Base-by-base conservation (phyloP, 2,888 invertebrate species). In the Selenia dentaria region DNA sequence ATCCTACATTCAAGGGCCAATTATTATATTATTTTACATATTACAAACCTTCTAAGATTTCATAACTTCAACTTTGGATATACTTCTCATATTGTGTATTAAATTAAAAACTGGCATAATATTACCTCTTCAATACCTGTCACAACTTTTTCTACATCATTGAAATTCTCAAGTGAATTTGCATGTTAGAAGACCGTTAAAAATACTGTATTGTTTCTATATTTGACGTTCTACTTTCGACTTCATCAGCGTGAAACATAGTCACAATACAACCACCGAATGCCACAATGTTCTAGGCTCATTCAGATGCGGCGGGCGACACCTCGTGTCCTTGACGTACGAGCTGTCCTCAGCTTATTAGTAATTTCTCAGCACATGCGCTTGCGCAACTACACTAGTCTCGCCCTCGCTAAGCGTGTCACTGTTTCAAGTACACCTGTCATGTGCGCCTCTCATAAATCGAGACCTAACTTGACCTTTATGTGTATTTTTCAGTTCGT, bases 401-500 rank as follows among this genome's bases (percentile, higher is more conserved):
- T 79, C 71, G 80, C 77, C 78, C 71, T 79, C 76, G 72, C 61
- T 49, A 76, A 82, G 77, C 67, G 77, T 87, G 88, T 86, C 82
- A 89, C 79, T 83, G 70, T 88, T 85, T 87, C 87, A 87, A 89
- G 88, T 83, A 84, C 86, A 79, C 54, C 48, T 57, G 60, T 64
- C 48, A 48, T 46, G 28, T 64, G 67, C 66, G 62, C 62, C 57
- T 62, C 56, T 59, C 59, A 45, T 51, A 33, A 37, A 51, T 64
- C 54, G 60, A 57, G n/a, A 51, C 50, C 59, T 56, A 49, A 42
- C 43, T 47, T 28, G 45, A 45, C 11, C 50, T 44, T 32, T 54
- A 45, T 20, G 35, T 44, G 27, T 74, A n/a, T n/a, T n/a, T n/a
- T 72, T 11, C 70, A 85, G 85, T 60, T 82, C 51, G 60, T 84